Evolutionary conservation across 2,888 invertebrate species (phyloP), one percentile per base, ranked within the genome.

Genomic region (Tetranychus truncatus): DNA sequence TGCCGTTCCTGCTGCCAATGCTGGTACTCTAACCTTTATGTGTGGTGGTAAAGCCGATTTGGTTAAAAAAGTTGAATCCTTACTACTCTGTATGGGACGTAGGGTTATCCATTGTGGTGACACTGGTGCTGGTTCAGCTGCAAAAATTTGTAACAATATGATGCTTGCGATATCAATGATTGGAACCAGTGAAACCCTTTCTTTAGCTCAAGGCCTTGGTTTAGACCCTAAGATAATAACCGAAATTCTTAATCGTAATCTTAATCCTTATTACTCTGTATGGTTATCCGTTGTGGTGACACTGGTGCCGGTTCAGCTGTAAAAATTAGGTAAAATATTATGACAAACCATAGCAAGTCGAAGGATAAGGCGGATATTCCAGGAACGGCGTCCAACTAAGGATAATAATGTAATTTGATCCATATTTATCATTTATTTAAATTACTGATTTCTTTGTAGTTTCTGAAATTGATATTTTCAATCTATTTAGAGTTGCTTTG

Each of bases 81-180:
- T 86, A 72, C 81, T 87, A n/a, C 78, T 81, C 45, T 80, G 81
- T 74, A 95, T 97, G 93, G 99, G 99, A 0, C 89, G 90, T 76
- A 91, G 91, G 81, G 89, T 95, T 76, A 89, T 95, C 78, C 90
- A 95, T 82, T 96, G 97, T 81, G 95, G 95, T 0, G 86, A 87
- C 21, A 87, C 90, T 45, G 97, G 99, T 1, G 88, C 90, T 81
- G 99, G 99, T 0, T 92, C 95, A 83, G 91, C 92, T 1, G 95
- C 95, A 66, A 99, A 96, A 84, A 87, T 99, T 69, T 93, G 95
- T 83, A 99, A 99, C 82, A 99, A 99, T 82, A 89, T 94, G 90
- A 89, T 93, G 90, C 86, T 99, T 81, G 97, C 89, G 3, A 92
- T 95, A 79, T 89, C 91, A 34, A 99, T 99, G 89, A 91, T 95